Evolutionary conservation across 2,797 vertebrate species (phyloP).

Genomic region (Rhinoraja longicauda): DNA sequence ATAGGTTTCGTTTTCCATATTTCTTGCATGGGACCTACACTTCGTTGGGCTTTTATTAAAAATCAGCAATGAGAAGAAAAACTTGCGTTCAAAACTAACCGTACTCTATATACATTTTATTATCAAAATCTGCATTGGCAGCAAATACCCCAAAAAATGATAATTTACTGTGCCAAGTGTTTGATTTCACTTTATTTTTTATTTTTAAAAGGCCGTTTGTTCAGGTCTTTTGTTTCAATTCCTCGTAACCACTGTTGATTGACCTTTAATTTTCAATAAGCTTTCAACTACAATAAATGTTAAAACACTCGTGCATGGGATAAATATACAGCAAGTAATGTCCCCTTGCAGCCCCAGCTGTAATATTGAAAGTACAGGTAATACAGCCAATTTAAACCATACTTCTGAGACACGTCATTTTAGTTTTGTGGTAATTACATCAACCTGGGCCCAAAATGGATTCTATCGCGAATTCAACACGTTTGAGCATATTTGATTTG

Average conservation of each 20-base stretch:
- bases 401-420: background rate
- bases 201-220: background rate
- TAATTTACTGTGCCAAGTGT: background rate
- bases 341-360: background rate
- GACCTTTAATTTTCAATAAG: background rate
- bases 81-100: background rate
- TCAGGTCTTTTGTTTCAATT: background rate
- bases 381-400: background rate
- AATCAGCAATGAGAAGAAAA: background rate
- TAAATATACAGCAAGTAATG: background rate
- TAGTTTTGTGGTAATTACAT: background rate
- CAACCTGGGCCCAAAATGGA: background rate
- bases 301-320: background rate
- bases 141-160: background rate
- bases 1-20: background rate
- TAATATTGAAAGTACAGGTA: background rate
- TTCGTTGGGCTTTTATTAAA: background rate
- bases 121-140: background rate
- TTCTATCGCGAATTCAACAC: background rate
- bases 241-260: background rate
- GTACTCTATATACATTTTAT: background rate
- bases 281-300: background rate
- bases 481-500: background rate
- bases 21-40: background rate
- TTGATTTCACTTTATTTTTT: background rate